Conservation (phyloP, 2,888 invertebrate species). For the Dorcus hopei region DNA sequence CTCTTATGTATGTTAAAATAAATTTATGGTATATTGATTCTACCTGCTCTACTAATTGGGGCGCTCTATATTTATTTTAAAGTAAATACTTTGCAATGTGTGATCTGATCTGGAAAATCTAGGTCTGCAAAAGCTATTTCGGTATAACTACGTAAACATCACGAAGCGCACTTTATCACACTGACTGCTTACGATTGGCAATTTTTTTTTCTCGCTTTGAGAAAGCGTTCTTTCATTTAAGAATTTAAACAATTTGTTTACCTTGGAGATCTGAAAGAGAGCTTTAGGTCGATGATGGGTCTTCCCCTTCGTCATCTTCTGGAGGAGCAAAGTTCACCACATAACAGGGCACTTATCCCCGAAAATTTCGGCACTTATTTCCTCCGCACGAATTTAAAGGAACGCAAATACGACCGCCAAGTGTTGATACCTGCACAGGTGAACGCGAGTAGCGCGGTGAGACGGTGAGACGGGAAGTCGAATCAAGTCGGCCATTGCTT, state of each 20-base stretch:
- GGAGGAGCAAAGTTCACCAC: neutral
- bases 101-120: too few relatives aligned
- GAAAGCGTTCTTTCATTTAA: neutral
- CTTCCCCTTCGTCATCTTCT: constrained; percentile 54
- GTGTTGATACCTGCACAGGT: constrained; percentile 17
- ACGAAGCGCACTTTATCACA: too few relatives aligned
- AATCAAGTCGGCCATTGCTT: constrained; percentile 15
- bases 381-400: constrained; percentile 10
- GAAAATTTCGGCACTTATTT: constrained; percentile 1
- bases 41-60: too few relatives aligned
- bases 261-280: constrained; percentile 74
- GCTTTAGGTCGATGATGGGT: constrained; percentile 55
- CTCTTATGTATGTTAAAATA: too few relatives aligned
- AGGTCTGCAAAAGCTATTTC: too few relatives aligned
- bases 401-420: constrained; percentile 6
- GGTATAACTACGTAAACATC: too few relatives aligned
- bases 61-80: too few relatives aligned
- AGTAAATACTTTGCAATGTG: too few relatives aligned
- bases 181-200: too few relatives aligned
- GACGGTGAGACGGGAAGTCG: constrained; percentile 13
- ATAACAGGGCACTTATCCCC: neutral
- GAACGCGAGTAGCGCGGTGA: constrained; percentile 1
- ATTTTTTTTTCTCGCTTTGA: too few relatives aligned
- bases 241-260: constrained; percentile 43
- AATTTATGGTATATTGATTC: too few relatives aligned